Conservation (phyloP, 1,140 invertebrate species). For the Pogonognathellus flavescens region DNA sequence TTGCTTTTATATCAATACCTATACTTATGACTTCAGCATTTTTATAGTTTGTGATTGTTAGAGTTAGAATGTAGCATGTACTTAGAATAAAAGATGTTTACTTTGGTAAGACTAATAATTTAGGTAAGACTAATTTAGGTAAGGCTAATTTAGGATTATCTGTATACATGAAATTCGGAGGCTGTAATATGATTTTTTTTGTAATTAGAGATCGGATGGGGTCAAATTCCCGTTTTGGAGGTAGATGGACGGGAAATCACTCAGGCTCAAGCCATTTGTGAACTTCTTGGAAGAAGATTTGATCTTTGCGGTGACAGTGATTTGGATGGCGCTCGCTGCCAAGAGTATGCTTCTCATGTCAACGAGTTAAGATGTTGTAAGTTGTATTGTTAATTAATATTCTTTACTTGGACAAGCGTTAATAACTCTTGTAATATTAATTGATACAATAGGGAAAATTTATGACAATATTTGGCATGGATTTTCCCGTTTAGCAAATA, state of each 20-base stretch:
- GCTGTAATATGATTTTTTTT: too few species aligned
- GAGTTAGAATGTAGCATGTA: too few species aligned
- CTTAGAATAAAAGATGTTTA: too few species aligned
- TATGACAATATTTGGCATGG: too few species aligned
- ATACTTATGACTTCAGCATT: too few species aligned
- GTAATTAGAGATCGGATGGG: conserved; percentile 39
- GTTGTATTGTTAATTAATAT: background rate
- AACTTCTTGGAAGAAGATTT: conserved; percentile 69
- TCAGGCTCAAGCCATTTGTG: conserved; percentile 15
- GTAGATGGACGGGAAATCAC: conserved; percentile 26
- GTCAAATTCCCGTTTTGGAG: conserved; percentile 48
- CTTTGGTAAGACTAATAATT: too few species aligned
- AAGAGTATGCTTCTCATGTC: conserved; percentile 75
- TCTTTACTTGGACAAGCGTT: background rate
- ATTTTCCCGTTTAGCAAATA: background rate
- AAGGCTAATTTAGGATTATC: too few species aligned
- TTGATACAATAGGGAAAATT: too few species aligned
- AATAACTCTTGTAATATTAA: background rate
- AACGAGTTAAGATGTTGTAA: conserved; percentile 59
- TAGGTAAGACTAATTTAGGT: too few species aligned
- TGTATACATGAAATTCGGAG: too few species aligned
- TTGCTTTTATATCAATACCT: too few species aligned
- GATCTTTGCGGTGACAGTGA: conserved; percentile 75
- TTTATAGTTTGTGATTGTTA: too few species aligned
- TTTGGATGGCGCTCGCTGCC: conserved; percentile 77